Evolutionary conservation across 2,113 vertebrate species (phyloP).

Genomic region (Equus quagga): DNA sequence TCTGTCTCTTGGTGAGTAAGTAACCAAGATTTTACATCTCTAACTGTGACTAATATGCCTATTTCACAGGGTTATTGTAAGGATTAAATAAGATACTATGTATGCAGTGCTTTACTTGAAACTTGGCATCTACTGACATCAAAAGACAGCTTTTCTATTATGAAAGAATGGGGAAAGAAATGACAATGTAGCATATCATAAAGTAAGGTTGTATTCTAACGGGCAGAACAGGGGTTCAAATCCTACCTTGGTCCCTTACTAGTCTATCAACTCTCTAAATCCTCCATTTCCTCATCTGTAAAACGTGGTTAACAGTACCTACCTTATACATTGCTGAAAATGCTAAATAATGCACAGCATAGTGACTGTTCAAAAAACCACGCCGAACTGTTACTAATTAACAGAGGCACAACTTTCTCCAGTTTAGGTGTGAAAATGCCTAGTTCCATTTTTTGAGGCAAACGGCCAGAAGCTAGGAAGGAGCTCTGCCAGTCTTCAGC

Average conservation of each 20-base stretch:
- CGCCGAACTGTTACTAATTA: not conserved
- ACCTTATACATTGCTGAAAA: not conserved
- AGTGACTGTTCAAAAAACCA: not conserved
- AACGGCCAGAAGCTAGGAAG: not conserved
- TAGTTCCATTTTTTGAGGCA: conserved; percentile 7
- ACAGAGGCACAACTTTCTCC: not conserved
- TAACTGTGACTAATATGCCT: not conserved
- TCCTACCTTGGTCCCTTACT: not conserved
- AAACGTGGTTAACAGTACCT: not conserved
- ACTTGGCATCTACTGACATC: not conserved
- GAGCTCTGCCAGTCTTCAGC: not conserved
- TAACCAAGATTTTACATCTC: not conserved
- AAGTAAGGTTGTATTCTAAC: not conserved
- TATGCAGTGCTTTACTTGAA: not conserved
- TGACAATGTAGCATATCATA: not conserved
- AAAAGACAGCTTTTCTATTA: conserved; percentile 40
- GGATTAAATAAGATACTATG: conserved; percentile 27
- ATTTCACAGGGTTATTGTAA: not conserved
- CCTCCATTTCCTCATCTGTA: not conserved
- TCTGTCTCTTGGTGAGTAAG: not conserved
- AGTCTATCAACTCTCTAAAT: not conserved
- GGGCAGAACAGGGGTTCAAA: not conserved
- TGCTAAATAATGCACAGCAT: not conserved
- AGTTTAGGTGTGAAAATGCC: not conserved
- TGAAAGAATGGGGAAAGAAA: not conserved